Base-by-base conservation (phyloP, 2,888 invertebrate species). In the Capitulum mitella region DNA sequence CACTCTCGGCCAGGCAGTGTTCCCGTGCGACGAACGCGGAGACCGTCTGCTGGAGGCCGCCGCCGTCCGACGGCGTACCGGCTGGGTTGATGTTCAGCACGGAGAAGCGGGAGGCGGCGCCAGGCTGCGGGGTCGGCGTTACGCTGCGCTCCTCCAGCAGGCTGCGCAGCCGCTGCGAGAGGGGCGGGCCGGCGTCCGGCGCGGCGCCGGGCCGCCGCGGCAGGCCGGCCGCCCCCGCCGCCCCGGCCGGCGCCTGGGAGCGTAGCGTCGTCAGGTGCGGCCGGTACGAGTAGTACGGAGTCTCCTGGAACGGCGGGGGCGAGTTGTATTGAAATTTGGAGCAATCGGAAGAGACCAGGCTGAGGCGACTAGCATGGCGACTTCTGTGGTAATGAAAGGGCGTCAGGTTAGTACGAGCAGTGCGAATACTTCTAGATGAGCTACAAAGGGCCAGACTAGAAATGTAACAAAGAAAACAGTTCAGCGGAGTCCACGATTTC, bases 21-120 rank as follows among this genome's bases (percentile, higher is more conserved):
- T n/a, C n/a, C n/a, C n/a, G n/a, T n/a, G n/a, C n/a, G n/a, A n/a
- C n/a, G n/a, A n/a, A n/a, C n/a, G n/a, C n/a, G n/a, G n/a, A n/a
- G n/a, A n/a, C n/a, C n/a, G n/a, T n/a, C n/a, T n/a, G n/a, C n/a
- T n/a, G n/a, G n/a, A n/a, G n/a, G n/a, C 34, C 34, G 34, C 70
- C 34, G 8, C 58, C n/a, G 10, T 29, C n/a, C n/a, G n/a, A 29
- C 58, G 3, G 0, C 84, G 84, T 83, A 92, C 92, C 94, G 84
- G 93, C 94, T 84, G 94, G 93, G 88, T 95, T 95, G 83, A 95
- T 94, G 86, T 95, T 94, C 82, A 95, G 75, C 12, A 75, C 75
- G 29, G 75, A 46, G 75, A 75, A 75, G 29, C 75, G 43, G 2
- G 75, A 61, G 61, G 51, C 77, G 34, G 14, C 26, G 29, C 54